These are phyloP conservation scores for Rhizoglyphus robini DNA, from an alignment of 1,140 invertebrate genomes.

Conservation along the genomic window DNA sequence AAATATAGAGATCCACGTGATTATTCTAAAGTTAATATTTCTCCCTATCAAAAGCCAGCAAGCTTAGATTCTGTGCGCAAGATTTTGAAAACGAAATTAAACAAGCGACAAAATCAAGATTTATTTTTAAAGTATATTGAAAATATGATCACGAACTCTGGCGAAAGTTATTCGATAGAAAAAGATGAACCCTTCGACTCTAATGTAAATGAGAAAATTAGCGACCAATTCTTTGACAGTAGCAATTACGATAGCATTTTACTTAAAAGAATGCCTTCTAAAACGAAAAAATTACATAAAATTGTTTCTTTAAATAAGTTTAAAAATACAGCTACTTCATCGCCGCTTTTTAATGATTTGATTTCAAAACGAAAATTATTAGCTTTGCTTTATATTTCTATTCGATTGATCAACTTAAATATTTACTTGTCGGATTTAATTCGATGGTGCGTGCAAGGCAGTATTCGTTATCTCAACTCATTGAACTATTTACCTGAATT, in stretches of 20 bases:
- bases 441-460: neutral
- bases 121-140: neutral
- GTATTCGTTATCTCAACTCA: constrained; percentile 4
- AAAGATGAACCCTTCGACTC: neutral
- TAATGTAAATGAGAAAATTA: too few species aligned
- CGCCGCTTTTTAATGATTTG: neutral
- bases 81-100: too few species aligned
- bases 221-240: neutral
- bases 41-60: too few species aligned
- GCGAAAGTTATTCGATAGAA: neutral
- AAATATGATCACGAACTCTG: too few species aligned
- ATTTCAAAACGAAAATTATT: neutral
- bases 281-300: neutral
- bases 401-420: constrained; percentile 14
- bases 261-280: neutral
- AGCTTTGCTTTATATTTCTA: neutral
- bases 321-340: neutral
- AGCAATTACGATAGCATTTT: neutral
- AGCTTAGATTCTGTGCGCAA: too few species aligned
- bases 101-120: neutral
- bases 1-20: neutral
- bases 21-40: neutral
- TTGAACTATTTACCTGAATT: neutral
- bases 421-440: constrained; percentile 15
- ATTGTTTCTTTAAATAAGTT: neutral